Base-by-base conservation (phyloP, 2,113 vertebrate genomes). In the Toxostoma redivivum region DNA sequence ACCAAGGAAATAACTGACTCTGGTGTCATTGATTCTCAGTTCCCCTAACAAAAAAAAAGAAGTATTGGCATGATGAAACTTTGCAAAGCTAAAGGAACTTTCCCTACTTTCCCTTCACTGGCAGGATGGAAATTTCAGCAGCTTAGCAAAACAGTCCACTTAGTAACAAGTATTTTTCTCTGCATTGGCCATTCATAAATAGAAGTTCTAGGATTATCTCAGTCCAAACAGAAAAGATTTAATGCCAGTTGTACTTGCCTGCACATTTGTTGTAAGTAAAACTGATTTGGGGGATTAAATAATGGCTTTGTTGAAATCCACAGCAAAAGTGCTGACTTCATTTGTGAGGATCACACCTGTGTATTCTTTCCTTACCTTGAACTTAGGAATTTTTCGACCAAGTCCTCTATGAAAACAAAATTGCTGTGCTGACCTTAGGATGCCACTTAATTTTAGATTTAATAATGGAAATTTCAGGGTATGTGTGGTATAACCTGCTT, bases 1-100 rank as follows among this genome's bases (percentile, higher is more conserved):
- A 95, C 67, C 82, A 42, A 73, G 93, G 93, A 95, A 97, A 92
- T 86, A 69, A 76, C 77, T 81, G 44, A 23, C 25, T 31, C 8
- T 28, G 25, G 33, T 86, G 57, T 88, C 65, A 95, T 23, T 50
- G 69, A 60, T 54, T 71, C 65, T 86, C 40, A 67, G 23, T 90
- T 95, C 23, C 74, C 38, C 57, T 58, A 12, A 51, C 20, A 50
- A 31, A 51, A 24, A 45, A 51, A 50, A 47, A 57, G 12, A 78
- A 4, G 19, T 56, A 37, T 21, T 44, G 23, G 4, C 0, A 0
- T 38, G 10, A 11, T 64, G 35, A 88, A 86, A 71, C 35, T 37
- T 56, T 18, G 22, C 45, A 88, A 44, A 66, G 54, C 38, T 53
- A 30, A 65, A 85, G 15, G 13, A 37, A 33, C 45, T 48, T 86